These are phyloP conservation scores for Lepetodrilus schrolli DNA, from an alignment of 2,888 invertebrate species.

Conservation along the genomic window DNA sequence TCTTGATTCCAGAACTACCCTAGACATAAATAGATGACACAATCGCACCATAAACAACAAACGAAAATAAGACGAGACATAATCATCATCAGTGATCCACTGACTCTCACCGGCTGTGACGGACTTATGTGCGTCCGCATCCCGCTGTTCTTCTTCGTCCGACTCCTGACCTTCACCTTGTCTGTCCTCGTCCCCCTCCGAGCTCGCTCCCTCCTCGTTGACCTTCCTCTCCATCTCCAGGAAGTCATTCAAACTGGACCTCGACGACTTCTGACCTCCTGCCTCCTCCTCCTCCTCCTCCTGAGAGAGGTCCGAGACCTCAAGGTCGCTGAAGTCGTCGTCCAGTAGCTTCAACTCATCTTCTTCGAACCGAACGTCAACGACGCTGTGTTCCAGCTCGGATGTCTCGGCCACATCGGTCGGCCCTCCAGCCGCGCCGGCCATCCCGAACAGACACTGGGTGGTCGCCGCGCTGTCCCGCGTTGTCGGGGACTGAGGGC, in stretches of 20 bases:
- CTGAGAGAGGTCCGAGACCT: slow-evolving; percentile 28
- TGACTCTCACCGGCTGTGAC: too few species aligned
- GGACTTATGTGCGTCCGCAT: too few species aligned
- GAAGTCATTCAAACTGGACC: background rate
- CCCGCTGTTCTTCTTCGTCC: slow-evolving; percentile 28
- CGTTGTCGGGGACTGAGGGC: background rate
- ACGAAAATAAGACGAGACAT: too few species aligned
- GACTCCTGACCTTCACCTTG: slow-evolving; percentile 37
- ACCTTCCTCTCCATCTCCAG: slow-evolving; percentile 50
- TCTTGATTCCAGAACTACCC: too few species aligned
- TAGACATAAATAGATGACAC: too few species aligned
- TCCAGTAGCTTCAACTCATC: slow-evolving; percentile 62
- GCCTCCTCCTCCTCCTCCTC: slow-evolving; percentile 27
- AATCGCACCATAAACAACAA: too few species aligned
- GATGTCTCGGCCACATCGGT: slow-evolving; percentile 40
- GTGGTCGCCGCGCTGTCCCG: background rate
- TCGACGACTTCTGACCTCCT: background rate
- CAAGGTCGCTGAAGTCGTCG: slow-evolving; percentile 63
- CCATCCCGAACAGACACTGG: slow-evolving; percentile 31
- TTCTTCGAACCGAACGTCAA: slow-evolving; percentile 56
- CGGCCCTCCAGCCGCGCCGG: slow-evolving; percentile 25
- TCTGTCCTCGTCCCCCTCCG: slow-evolving; percentile 27
- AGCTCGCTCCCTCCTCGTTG: slow-evolving; percentile 56
- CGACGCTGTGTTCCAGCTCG: slow-evolving; percentile 50
- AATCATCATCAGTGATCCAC: too few species aligned